Evolutionary conservation across 2,797 vertebrate species (phyloP).

Genomic region (Falco rusticolus): DNA sequence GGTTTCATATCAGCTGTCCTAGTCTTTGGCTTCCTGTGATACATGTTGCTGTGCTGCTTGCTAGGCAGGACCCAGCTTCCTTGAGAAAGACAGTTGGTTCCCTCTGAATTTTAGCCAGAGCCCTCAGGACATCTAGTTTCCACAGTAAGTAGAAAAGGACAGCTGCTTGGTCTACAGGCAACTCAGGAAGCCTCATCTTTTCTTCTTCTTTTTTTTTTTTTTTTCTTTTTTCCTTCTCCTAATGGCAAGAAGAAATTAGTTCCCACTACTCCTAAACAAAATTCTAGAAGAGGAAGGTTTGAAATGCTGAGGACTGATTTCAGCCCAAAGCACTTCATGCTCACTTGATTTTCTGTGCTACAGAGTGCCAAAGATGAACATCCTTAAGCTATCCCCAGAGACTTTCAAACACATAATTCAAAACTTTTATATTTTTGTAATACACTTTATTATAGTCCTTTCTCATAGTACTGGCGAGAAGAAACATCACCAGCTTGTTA

Average conservation of each 20-base stretch:
- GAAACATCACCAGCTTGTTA: neutral
- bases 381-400: neutral
- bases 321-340: neutral
- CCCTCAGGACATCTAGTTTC: neutral
- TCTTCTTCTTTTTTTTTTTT: neutral
- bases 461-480: neutral
- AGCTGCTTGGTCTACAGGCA: neutral
- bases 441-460: neutral
- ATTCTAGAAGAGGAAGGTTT: neutral
- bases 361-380: neutral
- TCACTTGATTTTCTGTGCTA: neutral
- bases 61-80: neutral
- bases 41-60: accelerated
- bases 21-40: neutral
- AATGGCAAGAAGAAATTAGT: neutral
- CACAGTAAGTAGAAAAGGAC: neutral
- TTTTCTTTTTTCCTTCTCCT: neutral
- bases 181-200: neutral
- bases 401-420: neutral
- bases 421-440: neutral
- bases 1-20: neutral
- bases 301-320: neutral
- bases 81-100: neutral
- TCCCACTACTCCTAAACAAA: neutral
- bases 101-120: neutral